Evolutionary conservation across 2,113 vertebrate genomes (phyloP).

Genomic region (Condylura cristata): DNA sequence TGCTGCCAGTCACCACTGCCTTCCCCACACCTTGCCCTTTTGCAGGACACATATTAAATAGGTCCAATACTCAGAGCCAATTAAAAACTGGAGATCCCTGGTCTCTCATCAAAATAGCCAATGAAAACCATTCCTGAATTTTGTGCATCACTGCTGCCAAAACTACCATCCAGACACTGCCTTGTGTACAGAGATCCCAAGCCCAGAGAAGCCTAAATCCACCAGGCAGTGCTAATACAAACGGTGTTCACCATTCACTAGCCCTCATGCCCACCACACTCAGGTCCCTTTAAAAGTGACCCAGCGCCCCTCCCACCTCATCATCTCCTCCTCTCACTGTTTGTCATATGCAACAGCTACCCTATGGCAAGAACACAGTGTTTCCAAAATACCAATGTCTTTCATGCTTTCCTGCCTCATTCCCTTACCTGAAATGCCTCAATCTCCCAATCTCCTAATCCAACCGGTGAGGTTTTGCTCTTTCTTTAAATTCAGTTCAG

Average conservation of each 20-base stretch:
- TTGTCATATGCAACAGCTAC: background rate
- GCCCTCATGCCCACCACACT: background rate
- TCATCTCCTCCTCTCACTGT: background rate
- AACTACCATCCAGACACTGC: conserved; percentile 5
- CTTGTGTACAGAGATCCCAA: background rate
- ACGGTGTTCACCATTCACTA: background rate
- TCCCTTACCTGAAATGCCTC: conserved; percentile 11
- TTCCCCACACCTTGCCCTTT: background rate
- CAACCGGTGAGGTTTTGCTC: background rate
- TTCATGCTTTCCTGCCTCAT: background rate
- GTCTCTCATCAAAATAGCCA: background rate
- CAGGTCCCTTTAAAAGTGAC: background rate
- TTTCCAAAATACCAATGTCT: background rate
- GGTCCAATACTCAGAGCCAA: background rate
- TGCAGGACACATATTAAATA: background rate
- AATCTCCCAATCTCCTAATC: background rate
- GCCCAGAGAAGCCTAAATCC: conserved; percentile 7
- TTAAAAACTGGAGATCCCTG: background rate
- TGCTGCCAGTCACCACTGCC: background rate
- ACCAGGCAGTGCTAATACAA: background rate
- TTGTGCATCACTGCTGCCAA: background rate
- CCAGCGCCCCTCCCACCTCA: background rate
- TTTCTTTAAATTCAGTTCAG: conserved; percentile 12
- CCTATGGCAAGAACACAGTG: background rate
- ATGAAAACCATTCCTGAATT: background rate